Evolutionary conservation across 2,888 invertebrate species (phyloP).

Genomic region (Neoscelio sp.): DNA sequence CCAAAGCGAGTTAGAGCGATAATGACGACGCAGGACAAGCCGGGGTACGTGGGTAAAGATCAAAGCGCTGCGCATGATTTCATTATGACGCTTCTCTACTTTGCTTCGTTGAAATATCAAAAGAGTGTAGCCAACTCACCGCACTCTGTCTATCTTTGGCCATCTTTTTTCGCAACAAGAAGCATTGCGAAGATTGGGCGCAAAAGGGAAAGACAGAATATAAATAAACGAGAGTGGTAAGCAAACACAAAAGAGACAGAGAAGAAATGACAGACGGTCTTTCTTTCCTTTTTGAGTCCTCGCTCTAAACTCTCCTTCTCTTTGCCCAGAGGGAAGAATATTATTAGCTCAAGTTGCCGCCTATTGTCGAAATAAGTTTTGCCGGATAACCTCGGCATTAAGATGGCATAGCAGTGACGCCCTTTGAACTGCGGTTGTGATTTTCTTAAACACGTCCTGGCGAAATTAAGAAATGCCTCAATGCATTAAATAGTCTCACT

Average conservation of each 20-base stretch:
- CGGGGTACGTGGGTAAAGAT: constrained; percentile 76
- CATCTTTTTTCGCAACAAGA: constrained; percentile 55
- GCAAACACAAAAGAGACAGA: constrained; percentile 59
- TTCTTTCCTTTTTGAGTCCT: constrained; percentile 61
- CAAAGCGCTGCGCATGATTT: constrained; percentile 82
- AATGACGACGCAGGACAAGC: constrained; percentile 60
- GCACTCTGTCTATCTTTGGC: constrained; percentile 48
- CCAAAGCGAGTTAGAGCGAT: constrained; percentile 56
- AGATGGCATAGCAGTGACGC: constrained; percentile 52
- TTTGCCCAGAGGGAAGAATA: constrained; percentile 75
- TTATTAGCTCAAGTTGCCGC: constrained; percentile 80
- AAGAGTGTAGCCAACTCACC: constrained; percentile 76
- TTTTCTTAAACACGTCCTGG: constrained; percentile 32
- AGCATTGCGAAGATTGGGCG: constrained; percentile 63
- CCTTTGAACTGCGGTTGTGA: constrained; percentile 41
- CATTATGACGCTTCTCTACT: constrained; percentile 82
- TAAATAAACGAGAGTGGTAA: constrained; percentile 16
- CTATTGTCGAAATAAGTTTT: constrained; percentile 78
- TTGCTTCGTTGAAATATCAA: constrained; percentile 82
- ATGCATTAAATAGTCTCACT: constrained; percentile 6
- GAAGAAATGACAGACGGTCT: constrained; percentile 68
- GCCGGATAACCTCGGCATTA: constrained; percentile 68
- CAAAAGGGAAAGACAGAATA: constrained; percentile 51
- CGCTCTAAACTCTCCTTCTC: constrained; percentile 65
- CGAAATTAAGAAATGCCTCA: constrained; percentile 7